These are phyloP conservation scores for Eulemur rubriventer DNA, from an alignment of 2,797 vertebrate species.

Conservation along the genomic window DNA sequence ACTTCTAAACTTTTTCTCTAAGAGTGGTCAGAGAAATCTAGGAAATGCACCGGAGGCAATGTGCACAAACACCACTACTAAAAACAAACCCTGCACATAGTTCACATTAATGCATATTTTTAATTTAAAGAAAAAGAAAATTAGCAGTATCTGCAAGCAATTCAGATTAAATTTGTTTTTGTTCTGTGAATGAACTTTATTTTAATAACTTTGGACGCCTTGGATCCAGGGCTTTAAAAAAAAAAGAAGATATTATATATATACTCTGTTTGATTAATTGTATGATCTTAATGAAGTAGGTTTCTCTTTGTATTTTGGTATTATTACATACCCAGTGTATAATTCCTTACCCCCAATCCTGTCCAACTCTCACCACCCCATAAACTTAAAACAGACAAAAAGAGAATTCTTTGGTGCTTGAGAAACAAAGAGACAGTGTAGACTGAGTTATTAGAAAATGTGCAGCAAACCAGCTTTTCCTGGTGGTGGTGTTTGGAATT, in stretches of 20 bases:
- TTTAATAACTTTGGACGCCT: constrained; percentile 98
- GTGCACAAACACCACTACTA: constrained; percentile 90
- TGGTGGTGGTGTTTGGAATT: background rate
- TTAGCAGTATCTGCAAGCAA: constrained; percentile 99
- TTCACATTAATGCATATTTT: constrained; percentile 91
- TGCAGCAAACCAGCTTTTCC: constrained; percentile 76
- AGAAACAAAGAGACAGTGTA: constrained; percentile 69
- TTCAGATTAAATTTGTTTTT: constrained; percentile 99
- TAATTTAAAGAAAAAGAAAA: constrained; percentile 95
- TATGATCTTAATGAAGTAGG: constrained; percentile 92
- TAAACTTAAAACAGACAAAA: constrained; percentile 61
- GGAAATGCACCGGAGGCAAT: constrained; percentile 85
- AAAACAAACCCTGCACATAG: constrained; percentile 90
- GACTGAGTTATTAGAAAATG: constrained; percentile 78
- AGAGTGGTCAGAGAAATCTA: constrained; percentile 75
- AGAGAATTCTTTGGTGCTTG: constrained; percentile 74
- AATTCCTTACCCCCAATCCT: constrained; percentile 76
- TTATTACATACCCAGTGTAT: constrained; percentile 91
- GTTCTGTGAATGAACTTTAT: constrained; percentile 99
- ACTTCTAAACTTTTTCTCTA: constrained; percentile 70
- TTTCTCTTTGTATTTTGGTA: constrained; percentile 88
- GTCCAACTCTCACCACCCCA: background rate
- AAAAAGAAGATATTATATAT: constrained; percentile 91
- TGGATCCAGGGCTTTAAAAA: constrained; percentile 98
- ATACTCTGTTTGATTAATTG: constrained; percentile 93